These are phyloP conservation scores for Bryconaethiops microstoma DNA, from an alignment of 2,797 vertebrate species.

Conservation along the genomic window DNA sequence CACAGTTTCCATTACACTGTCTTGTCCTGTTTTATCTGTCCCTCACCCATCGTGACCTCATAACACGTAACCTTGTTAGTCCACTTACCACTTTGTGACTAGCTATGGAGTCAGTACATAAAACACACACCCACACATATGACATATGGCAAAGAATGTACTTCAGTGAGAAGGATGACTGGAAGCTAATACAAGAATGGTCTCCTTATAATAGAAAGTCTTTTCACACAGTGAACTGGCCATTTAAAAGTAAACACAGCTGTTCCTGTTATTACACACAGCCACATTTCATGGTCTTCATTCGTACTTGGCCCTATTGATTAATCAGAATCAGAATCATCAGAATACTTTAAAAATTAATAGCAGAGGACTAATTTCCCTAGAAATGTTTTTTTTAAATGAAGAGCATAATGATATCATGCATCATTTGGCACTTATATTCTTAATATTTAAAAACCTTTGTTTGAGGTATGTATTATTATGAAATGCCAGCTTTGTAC, in stretches of 20 bases:
- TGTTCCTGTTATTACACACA: conserved; percentile 59
- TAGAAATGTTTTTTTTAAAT: neutral
- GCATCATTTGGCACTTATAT: neutral
- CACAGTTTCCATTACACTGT: neutral
- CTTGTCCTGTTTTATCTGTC: neutral
- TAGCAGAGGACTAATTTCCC: neutral
- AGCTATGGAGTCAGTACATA: neutral
- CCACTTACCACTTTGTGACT: neutral
- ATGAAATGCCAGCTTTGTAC: too few species aligned
- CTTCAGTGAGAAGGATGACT: neutral
- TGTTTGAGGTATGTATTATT: too few species aligned
- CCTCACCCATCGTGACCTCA: neutral
- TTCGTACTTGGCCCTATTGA: neutral
- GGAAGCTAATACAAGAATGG: neutral
- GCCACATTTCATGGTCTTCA: neutral
- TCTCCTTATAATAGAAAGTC: neutral
- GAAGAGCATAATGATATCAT: neutral
- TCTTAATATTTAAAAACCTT: neutral
- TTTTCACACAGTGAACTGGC: conserved; percentile 43
- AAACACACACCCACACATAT: conserved; percentile 13
- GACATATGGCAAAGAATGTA: neutral
- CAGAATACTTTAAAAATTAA: neutral
- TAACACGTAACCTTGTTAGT: neutral
- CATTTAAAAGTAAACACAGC: conserved; percentile 72
- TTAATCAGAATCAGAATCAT: too few species aligned